A percentile compares a stretch with the other conserved stretches of the same genome.
These are phyloP conservation scores for Latrodectus geometricus DNA, from an alignment of 1,140 invertebrate species.

Conservation along the genomic window DNA sequence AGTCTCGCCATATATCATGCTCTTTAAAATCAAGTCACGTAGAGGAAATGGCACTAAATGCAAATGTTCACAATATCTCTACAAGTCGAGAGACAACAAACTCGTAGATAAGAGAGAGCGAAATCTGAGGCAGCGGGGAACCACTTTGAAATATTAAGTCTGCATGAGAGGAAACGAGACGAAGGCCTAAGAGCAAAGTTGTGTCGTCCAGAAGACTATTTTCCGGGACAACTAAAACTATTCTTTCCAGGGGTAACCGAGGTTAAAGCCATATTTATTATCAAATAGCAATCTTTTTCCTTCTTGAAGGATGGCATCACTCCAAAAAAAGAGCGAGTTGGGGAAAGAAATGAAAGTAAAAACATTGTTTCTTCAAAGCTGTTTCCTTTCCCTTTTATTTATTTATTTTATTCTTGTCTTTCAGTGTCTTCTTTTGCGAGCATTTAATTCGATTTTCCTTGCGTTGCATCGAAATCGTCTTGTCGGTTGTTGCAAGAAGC, in stretches of 20 bases:
- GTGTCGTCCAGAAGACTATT: slow-evolving; percentile 36
- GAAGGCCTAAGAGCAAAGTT: slow-evolving; percentile 40
- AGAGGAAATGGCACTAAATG: neutral
- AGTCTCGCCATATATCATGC: neutral
- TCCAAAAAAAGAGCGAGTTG: slow-evolving; percentile 12
- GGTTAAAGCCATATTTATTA: slow-evolving; percentile 50
- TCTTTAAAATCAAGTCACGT: neutral
- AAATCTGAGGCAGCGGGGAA: slow-evolving; percentile 4
- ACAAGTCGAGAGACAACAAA: neutral
- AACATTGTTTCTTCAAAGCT: slow-evolving; percentile 12
- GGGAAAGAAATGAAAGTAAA: neutral
- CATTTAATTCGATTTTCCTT: slow-evolving; percentile 12
- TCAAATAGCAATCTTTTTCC: neutral
- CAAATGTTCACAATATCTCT: slow-evolving; percentile 2
- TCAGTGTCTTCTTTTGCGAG: neutral
- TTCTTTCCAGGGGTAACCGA: slow-evolving; percentile 12
- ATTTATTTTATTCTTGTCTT: neutral
- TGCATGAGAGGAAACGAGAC: slow-evolving; percentile 1
- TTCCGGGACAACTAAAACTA: slow-evolving; percentile 26
- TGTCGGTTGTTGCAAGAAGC: too few relatives aligned
- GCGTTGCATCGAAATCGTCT: too few relatives aligned
- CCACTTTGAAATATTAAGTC: slow-evolving; percentile 47
- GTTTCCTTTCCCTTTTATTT: neutral
- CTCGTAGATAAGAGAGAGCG: neutral
- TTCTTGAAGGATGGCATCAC: slow-evolving; percentile 12